These are phyloP conservation scores for rat (Rattus norvegicus) DNA, from an alignment of 2,113 vertebrate genomes.

Conservation along the genomic window GRCr8 NC_086023.1:66574001-66574500, in stretches of 20 bases:
- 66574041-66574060: neutral
- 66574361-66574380: neutral
- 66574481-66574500: neutral
- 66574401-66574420: neutral
- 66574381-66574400: neutral
- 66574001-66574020: neutral
- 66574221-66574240: conserved; percentile 94
- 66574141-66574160: neutral
- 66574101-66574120: neutral
- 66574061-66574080: neutral
- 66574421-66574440: neutral
- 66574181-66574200: neutral
- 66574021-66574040: neutral
- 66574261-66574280: conserved; percentile 99
- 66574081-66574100: neutral
- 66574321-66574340: neutral
- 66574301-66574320: conserved; percentile 96
- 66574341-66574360: neutral
- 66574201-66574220: conserved; percentile 94
- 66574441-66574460: neutral
- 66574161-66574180: fast-evolving
- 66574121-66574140: neutral
- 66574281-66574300: conserved; percentile 99
- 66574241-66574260: conserved; percentile 95
- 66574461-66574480: neutral